Base-by-base conservation (phyloP, 2,113 vertebrate species). In the Gnathonemus echidnorhynchus region DNA sequence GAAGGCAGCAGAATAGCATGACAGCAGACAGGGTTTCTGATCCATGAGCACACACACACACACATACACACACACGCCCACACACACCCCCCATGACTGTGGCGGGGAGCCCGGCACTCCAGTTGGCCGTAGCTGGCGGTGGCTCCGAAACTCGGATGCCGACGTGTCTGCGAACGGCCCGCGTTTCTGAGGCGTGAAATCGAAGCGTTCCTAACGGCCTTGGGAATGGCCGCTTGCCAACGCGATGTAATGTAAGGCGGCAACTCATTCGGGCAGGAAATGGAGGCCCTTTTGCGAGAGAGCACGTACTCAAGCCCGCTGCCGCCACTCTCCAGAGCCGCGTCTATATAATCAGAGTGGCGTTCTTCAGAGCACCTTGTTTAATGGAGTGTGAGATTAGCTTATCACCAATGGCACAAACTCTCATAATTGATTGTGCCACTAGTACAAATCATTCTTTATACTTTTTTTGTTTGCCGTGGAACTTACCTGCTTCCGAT, bases 311-410 rank as follows among this genome's bases (percentile, higher is more conserved):
- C 74, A 19, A 39, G 74, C 4, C 35, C 31, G 27, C 31, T 15
- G 1, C 31, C 13, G 13, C 74, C 74, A 5, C 21, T 39, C 70
- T 77, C 31, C 31, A 39, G 19, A 77, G 35, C 74, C 17, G 13
- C 70, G 13, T 80, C 74, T 19, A 39, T 80, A 80, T 39, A 80
- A 80, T 39, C 74, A 80, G 27, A 77, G 74, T 42, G 74, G 5
- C 35, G 11, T 19, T 80, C 74, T 80, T 19, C 74, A 80, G 74
- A 80, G 15, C 74, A 80, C 13, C 31, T 80, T 42, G 74, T 8
- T 80, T 80, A 80, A 80, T 80, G 74, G 74, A 80, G 74, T 80
- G 74, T 80, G 74, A 80, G 74, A 80, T 80, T 80, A 80, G 74
- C 74, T 80, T 80, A 80, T 80, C 74, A 13, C 74, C 74, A 80